phyloP scores from a whole-genome alignment of 2,888 invertebrate genomes.

The Cepaea hortensis region DNA sequence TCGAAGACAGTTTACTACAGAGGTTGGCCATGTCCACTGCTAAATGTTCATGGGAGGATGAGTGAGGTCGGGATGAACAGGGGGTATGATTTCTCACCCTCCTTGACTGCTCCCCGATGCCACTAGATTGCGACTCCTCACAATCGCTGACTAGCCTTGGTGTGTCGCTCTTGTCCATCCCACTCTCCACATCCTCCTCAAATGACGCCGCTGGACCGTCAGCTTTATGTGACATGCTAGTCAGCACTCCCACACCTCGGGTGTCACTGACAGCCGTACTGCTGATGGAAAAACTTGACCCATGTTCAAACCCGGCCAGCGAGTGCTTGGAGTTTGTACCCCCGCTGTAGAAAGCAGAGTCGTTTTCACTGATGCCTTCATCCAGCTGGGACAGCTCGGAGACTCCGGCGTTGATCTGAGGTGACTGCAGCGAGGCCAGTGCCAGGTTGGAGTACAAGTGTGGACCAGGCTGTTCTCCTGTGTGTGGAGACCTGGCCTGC shows the following conservation, averaged over 20 bases:
- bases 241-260: not conserved
- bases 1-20: conserved; percentile 56
- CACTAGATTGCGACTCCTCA: conserved; percentile 37
- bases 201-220: conserved; percentile 2
- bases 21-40: conserved; percentile 53
- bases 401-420: not conserved
- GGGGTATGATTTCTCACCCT: conserved; percentile 11
- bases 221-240: conserved; percentile 13
- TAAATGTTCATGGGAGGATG: conserved; percentile 44
- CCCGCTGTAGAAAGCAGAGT: conserved; percentile 48
- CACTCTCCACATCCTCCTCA: conserved; percentile 6
- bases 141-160: conserved; percentile 29
- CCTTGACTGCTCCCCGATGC: conserved; percentile 12
- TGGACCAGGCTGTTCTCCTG: not conserved
- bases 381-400: conserved; percentile 47
- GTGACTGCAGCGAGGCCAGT: not conserved
- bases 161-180: conserved; percentile 30
- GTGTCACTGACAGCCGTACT: conserved; percentile 38
- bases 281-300: conserved; percentile 44
- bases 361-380: conserved; percentile 56
- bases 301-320: conserved; percentile 41
- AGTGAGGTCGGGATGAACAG: conserved; percentile 23
- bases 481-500: conserved; percentile 11
- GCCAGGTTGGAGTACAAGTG: not conserved
- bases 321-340: conserved; percentile 49